Evolutionary conservation across 2,113 vertebrate genomes (phyloP).

Genomic region (Gadus macrocephalus): DNA sequence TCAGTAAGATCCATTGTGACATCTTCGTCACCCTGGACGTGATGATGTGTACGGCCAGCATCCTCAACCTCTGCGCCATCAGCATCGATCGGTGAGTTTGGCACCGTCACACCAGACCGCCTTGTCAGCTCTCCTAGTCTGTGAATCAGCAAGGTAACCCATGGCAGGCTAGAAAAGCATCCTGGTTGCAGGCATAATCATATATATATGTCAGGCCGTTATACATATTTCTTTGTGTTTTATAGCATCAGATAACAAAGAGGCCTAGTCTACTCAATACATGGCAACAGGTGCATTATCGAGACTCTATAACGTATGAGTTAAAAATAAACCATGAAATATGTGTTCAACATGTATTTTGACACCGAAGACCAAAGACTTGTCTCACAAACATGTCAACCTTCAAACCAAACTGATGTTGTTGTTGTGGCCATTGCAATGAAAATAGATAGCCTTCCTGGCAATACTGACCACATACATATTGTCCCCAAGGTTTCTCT

Average conservation of each 20-base stretch:
- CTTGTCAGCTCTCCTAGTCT: conserved; percentile 17
- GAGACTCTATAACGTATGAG: too few species aligned
- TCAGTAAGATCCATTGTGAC: conserved; percentile 97
- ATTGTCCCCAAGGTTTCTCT: too few species aligned
- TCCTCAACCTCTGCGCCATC: conserved; percentile 98
- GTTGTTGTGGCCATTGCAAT: too few species aligned
- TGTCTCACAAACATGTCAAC: not conserved
- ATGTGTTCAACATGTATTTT: not conserved
- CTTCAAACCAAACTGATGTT: too few species aligned
- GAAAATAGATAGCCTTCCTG: too few species aligned
- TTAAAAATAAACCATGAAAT: too few species aligned
- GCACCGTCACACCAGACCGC: conserved; percentile 15
- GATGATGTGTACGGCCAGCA: conserved; percentile 99
- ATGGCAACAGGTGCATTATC: too few species aligned
- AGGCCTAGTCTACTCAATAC: too few species aligned
- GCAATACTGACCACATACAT: too few species aligned
- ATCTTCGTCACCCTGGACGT: conserved; percentile 98
- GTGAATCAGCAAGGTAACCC: conserved; percentile 41
- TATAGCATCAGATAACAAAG: not conserved
- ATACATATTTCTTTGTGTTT: not conserved
- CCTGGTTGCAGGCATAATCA: too few species aligned
- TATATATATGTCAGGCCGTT: too few species aligned
- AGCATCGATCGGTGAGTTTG: conserved; percentile 95
- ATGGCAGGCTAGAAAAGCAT: conserved; percentile 3
- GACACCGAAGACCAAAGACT: not conserved